Evolutionary conservation across 30 jellyfish, hydroid and myxozoan genomes (phyloP), one percentile per base, ranked within the genome.

Genomic region (Turritopsis dohrnii): DNA sequence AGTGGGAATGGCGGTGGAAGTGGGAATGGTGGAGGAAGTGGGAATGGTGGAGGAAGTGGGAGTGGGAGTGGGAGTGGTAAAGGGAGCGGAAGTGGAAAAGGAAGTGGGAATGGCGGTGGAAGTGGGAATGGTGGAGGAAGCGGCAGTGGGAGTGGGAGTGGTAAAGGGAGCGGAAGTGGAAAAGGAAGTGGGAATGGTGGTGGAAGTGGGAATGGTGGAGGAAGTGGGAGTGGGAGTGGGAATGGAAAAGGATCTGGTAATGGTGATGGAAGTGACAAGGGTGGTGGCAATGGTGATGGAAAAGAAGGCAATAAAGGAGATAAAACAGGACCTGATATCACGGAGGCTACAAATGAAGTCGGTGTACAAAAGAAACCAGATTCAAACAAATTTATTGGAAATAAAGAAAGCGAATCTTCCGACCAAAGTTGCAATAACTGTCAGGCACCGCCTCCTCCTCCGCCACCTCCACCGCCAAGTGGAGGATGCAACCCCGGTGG

Each of bases 201-300:
- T 60, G 87, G 84, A 8, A 29, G 84, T 24, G 84, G 65, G 0
- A 66, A 41, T 81, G 65, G 60, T 3, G 54, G 53, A 4, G 84
- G 83, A 81, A 66, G 0, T 52, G 87, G 87, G 20, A 52, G 87
- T 52, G 87, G 83, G 21, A 52, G 7, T 28, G 83, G 87, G 23
- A 71, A 53, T 52, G 87, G 85, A 0, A 13, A 19, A 18, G 84
- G 87, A 22, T 41, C 7, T 23, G 87, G 65, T 18, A 66, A 23
- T 5, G 87, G 85, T 7, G 83, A 52, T 52, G 87, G 85, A 77
- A 29, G 21, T 28, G 71, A 66, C n/a, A 18, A 29, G 20, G 85
- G 85, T 22, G 18, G 85, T 1, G 85, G 85, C n/a, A 77, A 29
- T 18, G 72, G 77, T 21, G 71, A 72, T 77, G 65, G 20, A 16